Evolutionary conservation across 1,140 invertebrate species (phyloP), one percentile per base, ranked within the genome.

Genomic region (Drosophila pandora): DNA sequence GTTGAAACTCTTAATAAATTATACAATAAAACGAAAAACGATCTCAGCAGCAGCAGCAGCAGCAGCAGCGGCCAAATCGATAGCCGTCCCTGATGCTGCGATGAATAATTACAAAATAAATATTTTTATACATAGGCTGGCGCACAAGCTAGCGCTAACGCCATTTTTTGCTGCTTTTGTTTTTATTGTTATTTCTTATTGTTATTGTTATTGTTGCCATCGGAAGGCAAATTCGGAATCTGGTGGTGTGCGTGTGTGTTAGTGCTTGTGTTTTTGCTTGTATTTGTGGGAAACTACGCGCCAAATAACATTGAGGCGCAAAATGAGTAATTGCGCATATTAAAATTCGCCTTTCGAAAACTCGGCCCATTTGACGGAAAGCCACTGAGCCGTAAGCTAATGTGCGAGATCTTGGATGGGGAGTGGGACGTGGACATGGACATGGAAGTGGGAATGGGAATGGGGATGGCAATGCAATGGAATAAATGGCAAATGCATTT

Each of bases 301-400:
- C 64, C 69, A 68, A 79, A 79, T 68, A 68, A 72, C 76, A 79
- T 79, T 79, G 77, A 79, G 60, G 79, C 79, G 79, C 77, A 77
- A 85, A 87, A 87, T 88, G 83, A 88, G 79, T 88, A 87, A 87
- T 88, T 87, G 79, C 79, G 62, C 79, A 87, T 87, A 85, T 77
- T 80, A 60, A 65, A 75, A 75, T 74, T 71, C 21, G 71, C 70
- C 71, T 75, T 75, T 75, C 61, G 45, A 72, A 72, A 68, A 52
- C 37, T 55, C 64, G 62, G 52, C 50, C 73, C 48, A 77, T 57
- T 56, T 71, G 55, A 70, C 55, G 37, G 37, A 25, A 37, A 41
- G 32, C 64, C 69, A 76, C 43, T 68, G 61, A 65, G 49, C 73
- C 47, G 64, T 76, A 59, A 48, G 70, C 62, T 75, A 76, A 79